A percentile compares a stretch with the other conserved stretches of the same genome.
Evolutionary conservation across 1,140 invertebrate species (phyloP).

Genomic region (Adoxophyes honmai): DNA sequence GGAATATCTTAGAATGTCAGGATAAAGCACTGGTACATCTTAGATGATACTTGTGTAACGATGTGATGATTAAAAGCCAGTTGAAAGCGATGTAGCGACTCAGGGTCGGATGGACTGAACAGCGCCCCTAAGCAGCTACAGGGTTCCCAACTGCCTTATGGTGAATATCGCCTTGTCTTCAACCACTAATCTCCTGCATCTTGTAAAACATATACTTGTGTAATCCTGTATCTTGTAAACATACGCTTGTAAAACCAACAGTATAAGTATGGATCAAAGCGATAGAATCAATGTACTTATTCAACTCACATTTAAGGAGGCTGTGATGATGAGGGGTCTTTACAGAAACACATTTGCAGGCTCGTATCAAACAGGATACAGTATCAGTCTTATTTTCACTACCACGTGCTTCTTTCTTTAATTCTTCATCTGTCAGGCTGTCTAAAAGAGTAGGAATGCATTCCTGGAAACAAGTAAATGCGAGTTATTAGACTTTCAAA

Average conservation of each 20-base stretch:
- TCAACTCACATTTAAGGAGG: slow-evolving; percentile 68
- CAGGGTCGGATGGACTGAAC: slow-evolving; percentile 48
- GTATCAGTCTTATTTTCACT: slow-evolving; percentile 94
- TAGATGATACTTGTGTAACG: slow-evolving; percentile 25
- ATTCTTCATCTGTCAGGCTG: slow-evolving; percentile 96
- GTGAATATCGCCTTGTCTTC: not conserved
- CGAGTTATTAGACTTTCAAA: too few relatives aligned
- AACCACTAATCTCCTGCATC: too few relatives aligned
- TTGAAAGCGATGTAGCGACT: slow-evolving; percentile 61
- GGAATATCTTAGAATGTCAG: too few relatives aligned
- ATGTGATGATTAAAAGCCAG: slow-evolving; percentile 32
- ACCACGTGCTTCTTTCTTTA: slow-evolving; percentile 97
- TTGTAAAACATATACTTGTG: too few relatives aligned
- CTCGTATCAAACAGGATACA: slow-evolving; percentile 92
- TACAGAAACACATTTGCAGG: slow-evolving; percentile 91
- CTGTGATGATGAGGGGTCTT: slow-evolving; percentile 67
- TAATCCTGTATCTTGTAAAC: not conserved
- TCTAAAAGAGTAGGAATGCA: slow-evolving; percentile 94
- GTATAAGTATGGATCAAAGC: too few relatives aligned
- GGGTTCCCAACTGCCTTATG: slow-evolving; percentile 47
- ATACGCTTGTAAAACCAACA: too few relatives aligned
- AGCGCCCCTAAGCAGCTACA: slow-evolving; percentile 75
- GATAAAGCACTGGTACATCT: too few relatives aligned
- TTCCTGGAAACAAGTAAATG: slow-evolving; percentile 81
- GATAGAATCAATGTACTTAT: too few relatives aligned